Conservation (phyloP, 2,797 vertebrate species). For the Pelochelys cantorii region DNA sequence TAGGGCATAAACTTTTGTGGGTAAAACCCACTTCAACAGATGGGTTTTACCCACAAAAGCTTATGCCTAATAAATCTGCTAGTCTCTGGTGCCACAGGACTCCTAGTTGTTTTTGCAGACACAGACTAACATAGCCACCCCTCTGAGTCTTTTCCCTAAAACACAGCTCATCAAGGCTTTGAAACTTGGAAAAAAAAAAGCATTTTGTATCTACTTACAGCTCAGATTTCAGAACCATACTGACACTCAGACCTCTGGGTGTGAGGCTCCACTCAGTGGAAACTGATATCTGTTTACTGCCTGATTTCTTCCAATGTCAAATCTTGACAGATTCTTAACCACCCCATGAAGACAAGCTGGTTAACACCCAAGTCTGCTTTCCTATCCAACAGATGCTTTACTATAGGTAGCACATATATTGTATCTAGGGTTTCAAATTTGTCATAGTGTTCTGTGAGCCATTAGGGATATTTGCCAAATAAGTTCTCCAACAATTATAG, state of each 20-base stretch:
- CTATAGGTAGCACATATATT: background rate
- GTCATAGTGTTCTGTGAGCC: background rate
- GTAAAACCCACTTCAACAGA: too few relatives aligned
- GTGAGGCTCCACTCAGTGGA: background rate
- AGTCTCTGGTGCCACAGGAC: too few relatives aligned
- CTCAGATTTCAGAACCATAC: background rate
- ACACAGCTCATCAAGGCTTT: background rate
- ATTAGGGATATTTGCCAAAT: background rate
- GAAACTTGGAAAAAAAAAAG: background rate
- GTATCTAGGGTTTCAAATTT: background rate
- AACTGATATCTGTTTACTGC: background rate
- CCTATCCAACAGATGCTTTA: background rate
- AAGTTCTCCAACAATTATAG: background rate
- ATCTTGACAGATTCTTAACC: background rate
- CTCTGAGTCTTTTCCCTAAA: background rate
- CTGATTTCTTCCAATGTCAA: background rate
- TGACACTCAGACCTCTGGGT: background rate
- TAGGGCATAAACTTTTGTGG: too few relatives aligned
- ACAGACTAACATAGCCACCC: too few relatives aligned
- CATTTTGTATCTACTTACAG: background rate
- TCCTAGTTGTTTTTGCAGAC: too few relatives aligned
- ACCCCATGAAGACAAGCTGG: background rate
- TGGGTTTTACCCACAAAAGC: too few relatives aligned
- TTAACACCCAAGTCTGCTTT: background rate
- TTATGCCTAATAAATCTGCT: too few relatives aligned